phyloP scores from a whole-genome alignment of 2,113 vertebrate genomes.

The Copsychus sechellarum region DNA sequence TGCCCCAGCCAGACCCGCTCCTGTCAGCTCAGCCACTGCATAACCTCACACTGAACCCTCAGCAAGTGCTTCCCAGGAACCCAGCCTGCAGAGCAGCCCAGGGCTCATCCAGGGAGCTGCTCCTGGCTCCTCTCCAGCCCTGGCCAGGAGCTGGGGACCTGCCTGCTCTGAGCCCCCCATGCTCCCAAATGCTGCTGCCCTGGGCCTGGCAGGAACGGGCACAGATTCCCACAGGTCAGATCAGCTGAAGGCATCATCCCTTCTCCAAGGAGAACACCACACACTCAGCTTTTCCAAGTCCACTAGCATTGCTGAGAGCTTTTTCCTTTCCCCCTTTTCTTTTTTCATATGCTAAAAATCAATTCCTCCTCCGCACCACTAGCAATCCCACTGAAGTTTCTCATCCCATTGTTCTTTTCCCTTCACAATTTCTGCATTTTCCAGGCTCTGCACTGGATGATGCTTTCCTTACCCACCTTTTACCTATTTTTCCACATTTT shows the following conservation, averaged over 20 bases:
- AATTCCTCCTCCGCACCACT: background rate
- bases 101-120: background rate
- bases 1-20: background rate
- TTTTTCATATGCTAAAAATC: background rate
- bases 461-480: background rate
- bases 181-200: background rate
- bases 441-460: background rate
- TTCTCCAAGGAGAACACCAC: background rate
- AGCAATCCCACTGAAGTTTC: background rate
- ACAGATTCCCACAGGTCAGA: background rate
- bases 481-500: background rate
- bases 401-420: background rate
- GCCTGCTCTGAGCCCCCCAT: accelerated
- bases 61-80: accelerated
- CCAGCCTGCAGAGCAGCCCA: background rate
- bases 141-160: background rate
- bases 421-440: background rate
- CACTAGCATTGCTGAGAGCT: background rate
- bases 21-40: background rate
- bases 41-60: background rate
- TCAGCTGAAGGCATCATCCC: background rate
- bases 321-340: background rate
- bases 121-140: background rate
- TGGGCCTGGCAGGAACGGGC: accelerated
- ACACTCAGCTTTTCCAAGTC: background rate